phyloP scores from a whole-genome alignment of 2,888 invertebrate genomes.

The Chrysolina haemoptera region DNA sequence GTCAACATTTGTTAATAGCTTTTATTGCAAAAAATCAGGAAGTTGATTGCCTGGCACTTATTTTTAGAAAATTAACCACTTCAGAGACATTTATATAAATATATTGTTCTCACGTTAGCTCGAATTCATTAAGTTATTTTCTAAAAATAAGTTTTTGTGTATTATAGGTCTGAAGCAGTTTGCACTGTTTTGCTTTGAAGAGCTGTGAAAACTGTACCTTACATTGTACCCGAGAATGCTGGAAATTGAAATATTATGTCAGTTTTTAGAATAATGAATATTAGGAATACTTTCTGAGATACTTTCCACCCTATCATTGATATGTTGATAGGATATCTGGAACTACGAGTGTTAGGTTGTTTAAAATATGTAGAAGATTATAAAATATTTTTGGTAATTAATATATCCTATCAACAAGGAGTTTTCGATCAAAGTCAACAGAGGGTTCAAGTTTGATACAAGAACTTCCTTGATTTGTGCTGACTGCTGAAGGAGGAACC shows the following conservation, averaged over 20 bases:
- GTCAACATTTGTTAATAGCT: slow-evolving; percentile 45
- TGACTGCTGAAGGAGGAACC: too few species aligned
- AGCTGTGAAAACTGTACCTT: slow-evolving; percentile 64
- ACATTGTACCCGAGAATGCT: slow-evolving; percentile 52
- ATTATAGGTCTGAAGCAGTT: slow-evolving; percentile 64
- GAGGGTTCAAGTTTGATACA: too few species aligned
- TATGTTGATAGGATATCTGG: too few species aligned
- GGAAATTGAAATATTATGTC: slow-evolving; percentile 19
- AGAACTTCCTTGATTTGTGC: too few species aligned
- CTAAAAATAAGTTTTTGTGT: slow-evolving; percentile 63
- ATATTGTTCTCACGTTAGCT: slow-evolving; percentile 42
- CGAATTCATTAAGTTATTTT: slow-evolving; percentile 53
- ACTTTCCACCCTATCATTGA: too few species aligned
- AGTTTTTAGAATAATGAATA: background rate
- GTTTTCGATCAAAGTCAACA: too few species aligned
- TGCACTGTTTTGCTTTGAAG: slow-evolving; percentile 61
- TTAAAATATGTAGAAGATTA: too few species aligned
- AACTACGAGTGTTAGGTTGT: too few species aligned
- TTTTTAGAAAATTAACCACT: slow-evolving; percentile 62
- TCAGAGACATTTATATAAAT: slow-evolving; percentile 46
- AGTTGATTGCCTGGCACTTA: slow-evolving; percentile 54
- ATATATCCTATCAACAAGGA: too few species aligned
- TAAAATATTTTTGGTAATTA: too few species aligned
- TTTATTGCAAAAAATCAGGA: slow-evolving; percentile 45
- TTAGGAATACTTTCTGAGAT: too few species aligned